Conservation (phyloP, 2,797 vertebrate species). For the Sylvia borin region DNA sequence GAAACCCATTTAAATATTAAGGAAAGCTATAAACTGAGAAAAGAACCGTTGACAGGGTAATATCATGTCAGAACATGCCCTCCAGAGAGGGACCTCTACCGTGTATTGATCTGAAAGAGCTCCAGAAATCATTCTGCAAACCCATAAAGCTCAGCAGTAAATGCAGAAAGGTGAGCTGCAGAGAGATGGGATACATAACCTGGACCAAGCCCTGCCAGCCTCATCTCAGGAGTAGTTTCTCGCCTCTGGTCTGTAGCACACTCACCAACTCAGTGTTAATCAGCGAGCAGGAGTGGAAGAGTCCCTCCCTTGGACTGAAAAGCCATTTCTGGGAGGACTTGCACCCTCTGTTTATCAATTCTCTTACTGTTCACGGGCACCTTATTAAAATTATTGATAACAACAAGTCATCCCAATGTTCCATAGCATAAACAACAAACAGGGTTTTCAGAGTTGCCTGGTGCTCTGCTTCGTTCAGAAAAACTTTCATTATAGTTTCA, state of each 20-base stretch:
- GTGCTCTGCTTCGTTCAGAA: neutral
- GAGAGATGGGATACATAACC: neutral
- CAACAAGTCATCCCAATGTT: neutral
- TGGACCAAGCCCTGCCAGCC: neutral
- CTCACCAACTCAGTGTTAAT: neutral
- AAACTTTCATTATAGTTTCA: neutral
- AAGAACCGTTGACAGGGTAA: constrained; percentile 4
- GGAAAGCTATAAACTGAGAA: constrained; percentile 45
- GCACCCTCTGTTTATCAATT: neutral
- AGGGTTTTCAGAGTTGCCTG: neutral
- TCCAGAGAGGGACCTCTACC: constrained; percentile 14
- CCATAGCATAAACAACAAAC: neutral
- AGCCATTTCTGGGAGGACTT: neutral
- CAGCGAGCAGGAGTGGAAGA: neutral
- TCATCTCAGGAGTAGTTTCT: neutral
- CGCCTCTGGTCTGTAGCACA: neutral
- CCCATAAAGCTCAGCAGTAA: neutral
- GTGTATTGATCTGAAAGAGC: constrained; percentile 12
- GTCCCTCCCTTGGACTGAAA: neutral
- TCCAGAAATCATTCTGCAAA: constrained; percentile 31
- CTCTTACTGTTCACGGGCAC: neutral
- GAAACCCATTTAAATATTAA: constrained; percentile 65
- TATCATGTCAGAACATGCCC: constrained; percentile 55
- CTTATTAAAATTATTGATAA: neutral
- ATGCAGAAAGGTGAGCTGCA: neutral